phyloP scores from a whole-genome alignment of 2,888 invertebrate species.

The Macrosiphum euphorbiae region DNA sequence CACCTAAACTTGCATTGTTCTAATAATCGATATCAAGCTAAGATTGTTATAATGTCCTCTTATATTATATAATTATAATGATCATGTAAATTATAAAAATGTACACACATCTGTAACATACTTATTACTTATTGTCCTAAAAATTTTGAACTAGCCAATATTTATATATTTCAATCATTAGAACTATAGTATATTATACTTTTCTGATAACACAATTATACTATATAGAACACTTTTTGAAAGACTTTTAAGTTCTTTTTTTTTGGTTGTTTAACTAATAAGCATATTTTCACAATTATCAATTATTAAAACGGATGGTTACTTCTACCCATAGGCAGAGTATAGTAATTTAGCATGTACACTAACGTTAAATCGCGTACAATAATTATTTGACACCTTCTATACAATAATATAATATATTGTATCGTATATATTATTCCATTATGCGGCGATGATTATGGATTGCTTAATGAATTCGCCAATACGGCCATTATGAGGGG shows the following conservation, averaged over 20 bases:
- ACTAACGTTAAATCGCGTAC: not conserved
- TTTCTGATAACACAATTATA: not conserved
- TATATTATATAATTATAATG: not conserved
- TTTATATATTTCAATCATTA: too few species aligned
- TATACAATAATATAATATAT: too few species aligned
- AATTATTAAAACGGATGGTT: not conserved
- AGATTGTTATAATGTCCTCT: not conserved
- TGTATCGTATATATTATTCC: not conserved
- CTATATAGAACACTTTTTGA: not conserved
- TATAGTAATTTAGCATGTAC: not conserved
- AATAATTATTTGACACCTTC: not conserved
- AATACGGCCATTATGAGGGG: not conserved
- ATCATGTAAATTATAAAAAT: too few species aligned
- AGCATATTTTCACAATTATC: not conserved
- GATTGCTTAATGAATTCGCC: slow-evolving; percentile 21
- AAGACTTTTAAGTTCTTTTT: not conserved
- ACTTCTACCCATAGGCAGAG: not conserved
- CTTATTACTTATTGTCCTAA: too few species aligned
- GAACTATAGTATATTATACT: too few species aligned
- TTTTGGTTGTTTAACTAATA: not conserved
- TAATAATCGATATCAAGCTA: not conserved
- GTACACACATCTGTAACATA: too few species aligned
- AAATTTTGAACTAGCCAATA: too few species aligned
- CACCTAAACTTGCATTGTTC: not conserved
- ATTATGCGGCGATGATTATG: not conserved